Percentiles rank a stretch among this genome's conserved stretches.
Evolutionary conservation across 2,888 invertebrate species (phyloP).

Genomic region (Cheilosia pagana): DNA sequence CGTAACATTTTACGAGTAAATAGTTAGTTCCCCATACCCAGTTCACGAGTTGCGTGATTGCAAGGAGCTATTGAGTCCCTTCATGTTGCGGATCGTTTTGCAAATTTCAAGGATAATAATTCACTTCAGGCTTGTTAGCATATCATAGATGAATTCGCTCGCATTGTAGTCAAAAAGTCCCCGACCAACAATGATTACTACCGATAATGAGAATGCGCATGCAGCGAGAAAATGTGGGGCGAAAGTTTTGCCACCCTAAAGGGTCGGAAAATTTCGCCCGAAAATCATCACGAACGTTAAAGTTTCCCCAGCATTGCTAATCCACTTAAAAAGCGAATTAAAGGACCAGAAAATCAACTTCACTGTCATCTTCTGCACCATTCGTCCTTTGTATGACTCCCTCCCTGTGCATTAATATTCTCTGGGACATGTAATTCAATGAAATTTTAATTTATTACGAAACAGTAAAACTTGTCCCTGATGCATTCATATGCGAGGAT

Average conservation of each 20-base stretch:
- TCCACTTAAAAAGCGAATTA: slow-evolving; percentile 23
- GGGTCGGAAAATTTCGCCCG: background rate
- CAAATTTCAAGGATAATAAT: slow-evolving; percentile 23
- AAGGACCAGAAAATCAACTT: background rate
- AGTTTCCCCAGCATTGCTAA: slow-evolving; percentile 6
- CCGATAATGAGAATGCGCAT: background rate
- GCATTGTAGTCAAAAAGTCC: background rate
- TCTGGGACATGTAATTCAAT: slow-evolving; percentile 23
- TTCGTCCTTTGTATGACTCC: background rate
- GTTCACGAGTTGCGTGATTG: background rate
- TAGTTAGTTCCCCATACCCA: background rate
- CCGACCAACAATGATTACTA: no score
- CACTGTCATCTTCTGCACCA: background rate
- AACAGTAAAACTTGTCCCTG: slow-evolving; percentile 8
- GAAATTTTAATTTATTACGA: slow-evolving; percentile 29
- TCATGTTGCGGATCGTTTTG: background rate
- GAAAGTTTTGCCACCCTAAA: background rate
- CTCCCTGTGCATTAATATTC: background rate
- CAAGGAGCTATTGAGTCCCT: background rate
- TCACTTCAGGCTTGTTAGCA: slow-evolving; percentile 7
- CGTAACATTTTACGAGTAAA: slow-evolving; percentile 35
- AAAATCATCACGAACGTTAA: slow-evolving; percentile 6
- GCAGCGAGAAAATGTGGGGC: background rate
- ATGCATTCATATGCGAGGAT: background rate
- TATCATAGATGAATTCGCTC: background rate